Conservation (phyloP, 2,797 vertebrate genomes). For the Lacerta viridis region DNA sequence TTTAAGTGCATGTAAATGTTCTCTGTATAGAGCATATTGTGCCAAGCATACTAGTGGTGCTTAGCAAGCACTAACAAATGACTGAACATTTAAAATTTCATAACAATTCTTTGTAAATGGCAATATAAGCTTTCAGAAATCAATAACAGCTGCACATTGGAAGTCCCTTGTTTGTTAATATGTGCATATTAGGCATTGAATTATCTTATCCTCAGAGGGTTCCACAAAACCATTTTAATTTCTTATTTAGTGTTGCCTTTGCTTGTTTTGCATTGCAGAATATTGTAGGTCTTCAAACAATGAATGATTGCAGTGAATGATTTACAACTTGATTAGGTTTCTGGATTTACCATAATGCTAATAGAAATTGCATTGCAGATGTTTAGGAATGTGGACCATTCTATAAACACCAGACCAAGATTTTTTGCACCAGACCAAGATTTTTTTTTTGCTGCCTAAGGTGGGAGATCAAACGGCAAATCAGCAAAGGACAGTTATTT, state of each 20-base stretch:
- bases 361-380: background rate
- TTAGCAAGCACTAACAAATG: conserved; percentile 38
- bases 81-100: conserved; percentile 45
- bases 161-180: conserved; percentile 41
- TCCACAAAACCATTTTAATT: conserved; percentile 17
- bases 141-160: conserved; percentile 18
- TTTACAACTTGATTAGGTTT: background rate
- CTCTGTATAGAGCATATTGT: conserved; percentile 1
- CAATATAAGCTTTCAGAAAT: conserved; percentile 41
- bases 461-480: no score
- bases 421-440: no score
- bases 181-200: background rate
- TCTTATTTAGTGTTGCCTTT: background rate
- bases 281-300: background rate
- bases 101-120: conserved; percentile 16
- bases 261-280: background rate
- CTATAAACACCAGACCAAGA: no score
- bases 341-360: background rate
- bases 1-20: conserved; percentile 57
- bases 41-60: background rate
- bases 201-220: conserved; percentile 1
- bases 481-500: no score
- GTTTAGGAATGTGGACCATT: conserved; percentile 29
- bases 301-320: background rate
- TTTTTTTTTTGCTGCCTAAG: no score